phyloP scores from a whole-genome alignment of 2,113 vertebrate genomes.

The Lophura nycthemera region DNA sequence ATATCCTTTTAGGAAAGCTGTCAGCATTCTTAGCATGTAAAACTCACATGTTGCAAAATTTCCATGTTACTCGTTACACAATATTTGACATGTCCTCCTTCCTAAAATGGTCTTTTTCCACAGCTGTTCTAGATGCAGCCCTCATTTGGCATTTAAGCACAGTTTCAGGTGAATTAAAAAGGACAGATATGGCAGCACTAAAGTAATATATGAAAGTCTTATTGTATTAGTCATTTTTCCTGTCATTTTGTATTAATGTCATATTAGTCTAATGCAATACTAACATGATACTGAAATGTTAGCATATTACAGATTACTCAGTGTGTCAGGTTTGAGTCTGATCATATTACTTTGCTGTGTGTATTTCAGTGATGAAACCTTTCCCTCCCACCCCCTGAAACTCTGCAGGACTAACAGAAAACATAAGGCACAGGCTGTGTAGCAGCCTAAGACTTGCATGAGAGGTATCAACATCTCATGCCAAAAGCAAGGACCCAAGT shows the following conservation, averaged over 20 bases:
- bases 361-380: constrained; percentile 24
- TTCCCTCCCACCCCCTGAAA: not conserved
- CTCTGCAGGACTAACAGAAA: not conserved
- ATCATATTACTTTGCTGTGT: constrained; percentile 68
- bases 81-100: not conserved
- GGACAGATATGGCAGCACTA: constrained; percentile 72
- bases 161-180: constrained; percentile 78
- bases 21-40: not conserved
- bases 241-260: constrained; percentile 80
- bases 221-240: constrained; percentile 81
- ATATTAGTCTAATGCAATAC: constrained; percentile 80
- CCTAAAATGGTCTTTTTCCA: not conserved
- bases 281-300: constrained; percentile 80
- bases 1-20: not conserved
- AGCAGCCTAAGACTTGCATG: not conserved
- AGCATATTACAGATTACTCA: constrained; percentile 81
- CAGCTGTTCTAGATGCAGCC: not conserved
- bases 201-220: constrained; percentile 75
- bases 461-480: not conserved
- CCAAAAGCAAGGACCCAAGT: not conserved
- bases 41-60: not conserved
- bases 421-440: not conserved
- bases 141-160: constrained; percentile 37
- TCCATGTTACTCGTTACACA: not conserved
- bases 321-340: constrained; percentile 77